Base-by-base conservation (phyloP, 2,113 vertebrate species). In the Bothrops jararaca region DNA sequence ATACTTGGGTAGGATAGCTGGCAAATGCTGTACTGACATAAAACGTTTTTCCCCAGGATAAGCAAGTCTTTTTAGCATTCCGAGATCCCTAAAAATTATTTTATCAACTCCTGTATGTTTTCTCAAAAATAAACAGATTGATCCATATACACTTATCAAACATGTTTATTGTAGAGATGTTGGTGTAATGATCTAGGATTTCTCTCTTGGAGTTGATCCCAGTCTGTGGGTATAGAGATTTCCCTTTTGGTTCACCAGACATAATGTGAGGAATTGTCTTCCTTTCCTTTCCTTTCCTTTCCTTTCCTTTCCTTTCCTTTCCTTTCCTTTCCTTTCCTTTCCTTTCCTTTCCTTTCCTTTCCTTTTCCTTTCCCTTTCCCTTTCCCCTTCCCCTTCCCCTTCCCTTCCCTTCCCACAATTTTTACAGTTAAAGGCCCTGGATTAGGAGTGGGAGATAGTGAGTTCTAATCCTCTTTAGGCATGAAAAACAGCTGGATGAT, bases 181-280 rank as follows among this genome's bases (percentile, higher is more conserved):
- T 98, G 98, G 98, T 97, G 97, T 98, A 97, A 97, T 96, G 97
- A 97, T 98, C 97, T 98, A 98, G 98, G 98, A 98, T 98, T 98
- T 98, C 98, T 98, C 98, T 98, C 95, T 98, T 98, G 98, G 98
- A 98, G 96, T 92, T 94, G 94, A 93, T 98, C 98, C 98, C 98
- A 97, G 98, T 96, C 97, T 92, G 95, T 97, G 98, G 98, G 98
- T 92, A 96, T 97, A 96, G 96, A 97, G 98, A 98, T 98, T 98
- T 98, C 98, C 98, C 98, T 98, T 97, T 97, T 98, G 97, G 98
- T 98, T 98, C 97, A 97, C 97, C 95, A 98, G 98, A 98, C 97
- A 97, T 98, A 98, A 98, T 97, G 97, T 97, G 98, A 98, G 98
- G 98, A 98, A 98, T 97, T 97, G 95, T 97, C 96, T 96, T 94